phyloP scores from a whole-genome alignment of 92 coral and sea anemone species.

The Montipora capitata region DNA sequence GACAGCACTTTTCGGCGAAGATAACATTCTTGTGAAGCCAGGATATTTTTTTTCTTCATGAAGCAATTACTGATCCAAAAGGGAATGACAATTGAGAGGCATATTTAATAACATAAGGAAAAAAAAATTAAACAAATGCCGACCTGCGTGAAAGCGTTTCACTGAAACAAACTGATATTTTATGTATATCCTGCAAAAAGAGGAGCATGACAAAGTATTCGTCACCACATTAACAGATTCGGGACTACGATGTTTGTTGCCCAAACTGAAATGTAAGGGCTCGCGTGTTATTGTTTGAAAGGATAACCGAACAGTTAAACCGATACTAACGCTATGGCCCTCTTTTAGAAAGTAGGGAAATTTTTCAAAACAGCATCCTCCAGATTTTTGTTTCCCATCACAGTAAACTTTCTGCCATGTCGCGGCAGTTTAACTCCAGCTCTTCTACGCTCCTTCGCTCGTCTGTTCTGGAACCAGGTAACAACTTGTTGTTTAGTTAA shows the following conservation, averaged over 20 bases:
- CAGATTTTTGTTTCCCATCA: not conserved
- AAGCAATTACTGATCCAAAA: not conserved
- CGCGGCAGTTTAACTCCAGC: slow-evolving; percentile 8
- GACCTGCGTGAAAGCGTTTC: not conserved
- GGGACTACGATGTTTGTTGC: too few relatives aligned
- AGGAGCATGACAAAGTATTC: too few relatives aligned
- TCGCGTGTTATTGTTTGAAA: too few relatives aligned
- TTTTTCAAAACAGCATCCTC: not conserved
- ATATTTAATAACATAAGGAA: too few relatives aligned
- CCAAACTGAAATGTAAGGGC: too few relatives aligned
- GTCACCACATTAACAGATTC: too few relatives aligned
- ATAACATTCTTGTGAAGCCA: not conserved
- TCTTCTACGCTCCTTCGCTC: slow-evolving; percentile 32
- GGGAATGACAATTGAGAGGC: not conserved
- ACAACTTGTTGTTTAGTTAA: slow-evolving; percentile 36
- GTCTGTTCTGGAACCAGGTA: slow-evolving; percentile 47
- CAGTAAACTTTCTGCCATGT: slow-evolving; percentile 30
- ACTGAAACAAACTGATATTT: not conserved
- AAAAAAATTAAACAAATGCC: not conserved
- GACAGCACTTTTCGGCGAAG: not conserved
- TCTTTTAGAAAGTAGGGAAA: not conserved
- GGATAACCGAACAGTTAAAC: too few relatives aligned
- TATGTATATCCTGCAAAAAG: too few relatives aligned
- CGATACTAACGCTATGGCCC: too few relatives aligned
- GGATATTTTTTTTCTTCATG: not conserved